Base-by-base conservation (phyloP, 35 echinoderm and acorn worm species). In the Eucidaris tribuloides region DNA sequence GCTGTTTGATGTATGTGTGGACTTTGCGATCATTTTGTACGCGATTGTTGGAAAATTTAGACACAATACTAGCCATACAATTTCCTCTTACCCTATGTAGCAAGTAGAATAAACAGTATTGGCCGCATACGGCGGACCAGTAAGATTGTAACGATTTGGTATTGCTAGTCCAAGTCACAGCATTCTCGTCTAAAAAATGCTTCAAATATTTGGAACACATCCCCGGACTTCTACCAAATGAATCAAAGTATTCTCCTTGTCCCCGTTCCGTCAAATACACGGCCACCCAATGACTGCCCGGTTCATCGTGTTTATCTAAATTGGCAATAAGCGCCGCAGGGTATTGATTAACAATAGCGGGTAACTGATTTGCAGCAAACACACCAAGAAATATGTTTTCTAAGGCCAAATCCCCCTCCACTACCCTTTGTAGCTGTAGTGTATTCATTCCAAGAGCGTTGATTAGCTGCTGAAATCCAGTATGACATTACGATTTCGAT, bases 401-500 rank as follows among this genome's bases (percentile, higher is more conserved):
- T 56, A 58, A 32, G 54, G 19, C 7, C 17, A 31, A 20, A 54
- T 58, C 78, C 2, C 46, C 17, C 14, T 50, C 25, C 54, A 56
- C 20, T 42, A 58, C 78, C 11, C 78, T 58, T 55, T 58, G 44
- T 22, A 81, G 52, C 3, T 56, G 78, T 81, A 57, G 32, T 18
- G 45, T 2, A 83, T 62, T n/a, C 55, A 83, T 84, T 36, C 27
- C 18, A 64, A 48, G 33, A 11, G 49, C 35, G 36, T 29, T 57
- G 31, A 66, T 66, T 65, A 80, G 45, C 29, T 20, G 42, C 28
- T 22, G 25, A 52, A 72, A 24, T 68, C 65, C 14, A 81, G 19
- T 7, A 59, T 82, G 42, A 95, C 45, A 68, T 95, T 95, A 29
- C 78, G 86, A 22, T 82, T n/a, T 46, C 83, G 85, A 42, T 90